Evolutionary conservation across 2,797 vertebrate genomes (phyloP).

Genomic region (Okamejei kenojei): DNA sequence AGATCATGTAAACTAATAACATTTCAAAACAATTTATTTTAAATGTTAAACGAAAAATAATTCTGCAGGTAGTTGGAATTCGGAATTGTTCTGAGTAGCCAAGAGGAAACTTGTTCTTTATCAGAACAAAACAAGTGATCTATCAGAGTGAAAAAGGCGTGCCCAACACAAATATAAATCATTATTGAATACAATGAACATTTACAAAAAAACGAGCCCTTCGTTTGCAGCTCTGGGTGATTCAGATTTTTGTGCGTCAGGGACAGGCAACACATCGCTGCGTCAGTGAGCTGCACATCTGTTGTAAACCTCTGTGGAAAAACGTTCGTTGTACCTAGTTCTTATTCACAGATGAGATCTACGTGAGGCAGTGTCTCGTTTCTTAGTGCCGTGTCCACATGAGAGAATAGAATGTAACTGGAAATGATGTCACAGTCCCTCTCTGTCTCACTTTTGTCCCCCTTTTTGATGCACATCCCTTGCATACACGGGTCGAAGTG

Average conservation of each 20-base stretch:
- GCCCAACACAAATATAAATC: too few species aligned
- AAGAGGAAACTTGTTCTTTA: neutral
- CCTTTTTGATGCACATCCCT: neutral
- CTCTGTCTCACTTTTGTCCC: too few species aligned
- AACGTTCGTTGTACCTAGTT: neutral
- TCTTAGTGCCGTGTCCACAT: neutral
- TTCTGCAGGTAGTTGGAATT: neutral
- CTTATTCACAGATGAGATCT: neutral
- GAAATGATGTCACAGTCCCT: neutral
- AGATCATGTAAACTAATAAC: neutral
- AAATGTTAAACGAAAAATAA: neutral
- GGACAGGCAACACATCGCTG: neutral
- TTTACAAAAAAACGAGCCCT: neutral
- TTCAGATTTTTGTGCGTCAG: neutral
- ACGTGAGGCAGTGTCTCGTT: neutral
- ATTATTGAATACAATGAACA: neutral
- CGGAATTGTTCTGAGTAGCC: neutral
- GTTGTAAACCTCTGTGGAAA: neutral
- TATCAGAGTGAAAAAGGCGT: neutral
- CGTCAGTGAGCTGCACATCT: neutral
- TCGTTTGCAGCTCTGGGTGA: neutral
- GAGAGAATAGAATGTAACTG: neutral
- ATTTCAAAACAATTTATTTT: neutral
- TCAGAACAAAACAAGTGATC: neutral
- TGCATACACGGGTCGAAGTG: neutral